Percentiles rank a stretch among this genome's conserved stretches.
Evolutionary conservation across 23 tunicate genomes (phyloP).

Genomic region (Diplosoma virens): DNA sequence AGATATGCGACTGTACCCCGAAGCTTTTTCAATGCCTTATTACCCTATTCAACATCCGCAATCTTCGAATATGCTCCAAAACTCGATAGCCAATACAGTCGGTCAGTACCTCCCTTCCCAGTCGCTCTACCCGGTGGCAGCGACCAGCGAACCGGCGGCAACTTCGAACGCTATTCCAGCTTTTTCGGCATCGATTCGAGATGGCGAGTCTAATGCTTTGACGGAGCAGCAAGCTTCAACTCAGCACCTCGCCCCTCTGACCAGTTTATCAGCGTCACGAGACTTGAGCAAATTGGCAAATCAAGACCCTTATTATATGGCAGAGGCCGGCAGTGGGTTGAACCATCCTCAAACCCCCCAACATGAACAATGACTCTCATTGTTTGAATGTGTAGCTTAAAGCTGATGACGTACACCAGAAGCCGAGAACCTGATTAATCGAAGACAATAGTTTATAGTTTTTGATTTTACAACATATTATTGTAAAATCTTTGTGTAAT

Average conservation of each 20-base stretch:
- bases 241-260: not conserved
- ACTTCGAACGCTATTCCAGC: not conserved
- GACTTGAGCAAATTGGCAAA: not conserved
- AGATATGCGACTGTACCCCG: slow-evolving; percentile 70
- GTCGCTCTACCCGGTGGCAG: not conserved
- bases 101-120: not conserved
- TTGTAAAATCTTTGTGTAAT: no score
- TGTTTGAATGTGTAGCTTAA: no score
- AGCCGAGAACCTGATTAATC: no score
- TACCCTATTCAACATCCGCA: slow-evolving; percentile 59
- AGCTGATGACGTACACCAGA: no score
- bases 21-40: slow-evolving; percentile 68
- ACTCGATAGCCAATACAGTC: not conserved
- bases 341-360: not conserved
- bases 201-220: not conserved
- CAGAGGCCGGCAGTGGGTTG: not conserved
- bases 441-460: no score
- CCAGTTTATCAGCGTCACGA: not conserved
- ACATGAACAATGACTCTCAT: not conserved
- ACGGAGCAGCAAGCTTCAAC: not conserved
- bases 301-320: not conserved
- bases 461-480: no score
- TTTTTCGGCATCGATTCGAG: not conserved
- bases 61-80: slow-evolving; percentile 7
- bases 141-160: not conserved